Base-by-base conservation (phyloP, 2,888 invertebrate species). In the Conops quadrifasciatus region DNA sequence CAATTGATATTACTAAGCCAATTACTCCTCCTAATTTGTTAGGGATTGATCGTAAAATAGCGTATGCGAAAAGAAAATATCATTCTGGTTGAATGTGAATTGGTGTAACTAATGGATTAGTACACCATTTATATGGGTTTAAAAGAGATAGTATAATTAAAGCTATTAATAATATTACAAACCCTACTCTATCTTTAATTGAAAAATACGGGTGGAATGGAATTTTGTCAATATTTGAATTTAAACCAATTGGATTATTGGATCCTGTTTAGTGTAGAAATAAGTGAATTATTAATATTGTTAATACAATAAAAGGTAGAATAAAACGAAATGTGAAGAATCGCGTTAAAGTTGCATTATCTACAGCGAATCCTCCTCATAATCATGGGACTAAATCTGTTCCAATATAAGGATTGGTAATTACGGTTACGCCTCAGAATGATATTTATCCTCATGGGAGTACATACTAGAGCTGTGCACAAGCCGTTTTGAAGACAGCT, bases 311-410 rank as follows among this genome's bases (percentile, higher is more conserved):
- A 43, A 43, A 43, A 5, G 45, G 45, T 11, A 43, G 45, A 43
- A 43, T 43, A 13, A 43, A 43, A 43, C 9, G 45, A 43, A 43
- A 43, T 0, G 91, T 89, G 82, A 91, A 93, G 72, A 82, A 93
- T 87, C 92, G 92, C n/a, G 89, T 91, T 87, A 93, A 80, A 0
- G 93, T 93, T 0, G 92, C 90, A 78, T 92, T 91, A 84, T 90
- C 89, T 21, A 93, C 90, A 0, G 91, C 89, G 85, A 92, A 93
- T 80, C 92, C 92, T 1, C 93, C 93, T 88, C 92, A 93, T 79
- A 93, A 85, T 89, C 92, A 93, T 85, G 89, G 87, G 0, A 92
- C 91, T n/a, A n/a, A 13, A 43, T 11, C 45, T 11, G 5, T 11
- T 43, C 45, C 45, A 11, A 43, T 43, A 11, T 13, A 43, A 43